Base-by-base conservation (phyloP, 2,888 invertebrate species). In the Oscheius sp. region DNA sequence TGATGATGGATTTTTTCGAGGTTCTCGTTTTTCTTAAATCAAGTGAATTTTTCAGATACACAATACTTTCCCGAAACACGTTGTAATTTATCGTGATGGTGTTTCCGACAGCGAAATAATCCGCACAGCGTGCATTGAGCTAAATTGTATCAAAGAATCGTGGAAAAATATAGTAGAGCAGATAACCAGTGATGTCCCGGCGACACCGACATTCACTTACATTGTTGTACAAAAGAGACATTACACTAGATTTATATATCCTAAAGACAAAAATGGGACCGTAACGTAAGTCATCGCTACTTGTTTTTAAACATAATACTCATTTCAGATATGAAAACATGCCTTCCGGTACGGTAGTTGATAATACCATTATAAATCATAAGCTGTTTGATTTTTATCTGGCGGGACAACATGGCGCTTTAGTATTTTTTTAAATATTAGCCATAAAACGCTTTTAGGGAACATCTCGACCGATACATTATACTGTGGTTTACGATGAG, bases 401-500 rank as follows among this genome's bases (percentile, higher is more conserved):
- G 75, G 99, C 98, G 92, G 90, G 90, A 74, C 91, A 91, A 69
- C 74, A 81, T 27, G 77, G 79, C 41, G 72, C 25, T 2, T 43
- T 76, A 16, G 76, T 74, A 13, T 35, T 35, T 35, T 35, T 35
- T 35, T 35, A n/a, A n/a, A n/a, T n/a, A n/a, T 13, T 2, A 45
- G 46, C 46, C 16, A 27, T 49, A 66, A 12, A 46, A 7, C n/a
- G 5, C 21, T 49, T 18, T 35, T 27, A 79, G 79, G 99, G 99
- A 88, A 99, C 99, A 77, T 95, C 95, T 84, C 93, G 99, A 78
- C 99, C 99, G 74, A 96, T 96, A 35, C 99, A 99, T 91, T 99
- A 99, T 91, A 98, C 98, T 90, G 98, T 99, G 75, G 92, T 99
- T 73, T 98, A 98, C 98, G 99, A 99, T 91, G 98, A 99, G 91